Evolutionary conservation across 2,888 invertebrate genomes (phyloP).

Genomic region (Microctonus brassicae): DNA sequence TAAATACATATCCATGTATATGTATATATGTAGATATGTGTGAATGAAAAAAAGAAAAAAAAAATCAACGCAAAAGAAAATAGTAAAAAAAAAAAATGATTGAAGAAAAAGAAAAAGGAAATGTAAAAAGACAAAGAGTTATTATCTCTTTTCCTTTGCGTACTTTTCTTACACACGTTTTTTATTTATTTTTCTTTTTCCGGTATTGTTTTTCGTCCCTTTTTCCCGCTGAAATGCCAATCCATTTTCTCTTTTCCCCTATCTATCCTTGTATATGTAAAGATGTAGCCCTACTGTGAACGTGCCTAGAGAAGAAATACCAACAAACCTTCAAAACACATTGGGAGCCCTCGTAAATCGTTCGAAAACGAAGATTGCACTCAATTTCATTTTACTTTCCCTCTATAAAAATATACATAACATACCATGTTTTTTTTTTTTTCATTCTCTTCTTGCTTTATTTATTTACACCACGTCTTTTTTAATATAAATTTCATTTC

Average conservation of each 20-base stretch:
- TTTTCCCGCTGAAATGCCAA: constrained; percentile 20
- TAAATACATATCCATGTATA: not conserved
- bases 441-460: not conserved
- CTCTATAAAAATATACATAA: not conserved
- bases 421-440: not conserved
- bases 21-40: not conserved
- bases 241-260: constrained; percentile 9
- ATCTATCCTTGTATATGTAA: not conserved
- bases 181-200: not conserved
- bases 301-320: constrained; percentile 26
- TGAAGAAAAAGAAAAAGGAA: constrained; percentile 1
- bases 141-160: not conserved
- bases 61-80: not conserved
- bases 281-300: not conserved
- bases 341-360: constrained; percentile 34
- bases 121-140: constrained; percentile 11
- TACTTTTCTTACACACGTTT: not conserved
- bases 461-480: no score
- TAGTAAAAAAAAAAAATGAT: not conserved
- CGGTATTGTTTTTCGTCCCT: constrained; percentile 9
- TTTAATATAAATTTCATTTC: no score
- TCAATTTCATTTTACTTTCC: constrained; percentile 5
- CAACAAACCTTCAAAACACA: constrained; percentile 31
- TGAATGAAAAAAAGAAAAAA: constrained; percentile 14
- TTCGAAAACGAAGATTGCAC: constrained; percentile 35